These are phyloP conservation scores for Himalopsyche kuldschensis DNA, from an alignment of 2,888 invertebrate genomes.

Conservation along the genomic window DNA sequence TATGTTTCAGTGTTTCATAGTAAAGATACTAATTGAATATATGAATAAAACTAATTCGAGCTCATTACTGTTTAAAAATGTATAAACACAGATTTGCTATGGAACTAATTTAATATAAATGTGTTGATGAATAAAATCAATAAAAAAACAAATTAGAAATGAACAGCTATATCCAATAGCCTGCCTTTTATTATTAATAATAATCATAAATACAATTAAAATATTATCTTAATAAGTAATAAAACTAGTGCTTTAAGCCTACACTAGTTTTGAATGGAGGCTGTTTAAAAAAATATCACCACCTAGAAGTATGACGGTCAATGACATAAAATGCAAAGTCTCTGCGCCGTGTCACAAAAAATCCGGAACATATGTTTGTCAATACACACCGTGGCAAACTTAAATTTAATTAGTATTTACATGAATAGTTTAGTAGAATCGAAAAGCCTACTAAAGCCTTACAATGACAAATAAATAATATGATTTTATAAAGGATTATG, in stretches of 20 bases:
- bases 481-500: neutral
- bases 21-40: too few species aligned
- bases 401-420: neutral
- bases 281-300: neutral
- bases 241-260: conserved; percentile 25
- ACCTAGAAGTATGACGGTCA: neutral
- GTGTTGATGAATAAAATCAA: conserved; percentile 11
- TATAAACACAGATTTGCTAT: neutral
- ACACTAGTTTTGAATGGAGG: neutral
- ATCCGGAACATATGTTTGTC: neutral
- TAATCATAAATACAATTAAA: conserved; percentile 22
- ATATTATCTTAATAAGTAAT: conserved; percentile 12
- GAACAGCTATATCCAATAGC: conserved; percentile 34
- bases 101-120: neutral
- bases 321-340: neutral
- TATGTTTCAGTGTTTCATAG: too few species aligned
- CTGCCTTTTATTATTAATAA: conserved; percentile 35
- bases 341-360: neutral
- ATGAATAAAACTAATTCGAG: too few species aligned
- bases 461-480: neutral
- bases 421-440: neutral
- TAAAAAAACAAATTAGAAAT: conserved; percentile 27
- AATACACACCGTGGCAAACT: neutral
- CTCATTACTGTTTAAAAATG: too few species aligned
- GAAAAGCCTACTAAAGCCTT: neutral